These are phyloP conservation scores for Pantherophis vulpinus DNA, from an alignment of 2,797 vertebrate species.

Conservation along the genomic window DNA sequence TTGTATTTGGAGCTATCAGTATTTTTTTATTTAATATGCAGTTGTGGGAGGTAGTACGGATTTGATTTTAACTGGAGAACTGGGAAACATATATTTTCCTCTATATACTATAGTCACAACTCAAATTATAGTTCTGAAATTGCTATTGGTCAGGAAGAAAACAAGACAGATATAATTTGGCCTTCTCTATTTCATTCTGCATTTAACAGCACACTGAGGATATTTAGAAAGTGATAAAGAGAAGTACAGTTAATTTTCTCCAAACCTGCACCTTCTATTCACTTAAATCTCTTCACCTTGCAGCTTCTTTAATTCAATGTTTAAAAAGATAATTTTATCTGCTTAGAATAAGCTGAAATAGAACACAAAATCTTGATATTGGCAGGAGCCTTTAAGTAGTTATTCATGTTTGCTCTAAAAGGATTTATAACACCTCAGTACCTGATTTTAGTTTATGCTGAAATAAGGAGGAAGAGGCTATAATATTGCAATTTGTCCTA, in stretches of 20 bases:
- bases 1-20: neutral
- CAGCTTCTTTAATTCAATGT: neutral
- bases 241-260: neutral
- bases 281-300: neutral
- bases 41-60: neutral
- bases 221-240: neutral
- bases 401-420: neutral
- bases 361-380: neutral
- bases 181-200: neutral
- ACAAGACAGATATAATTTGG: neutral
- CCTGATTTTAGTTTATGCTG: neutral
- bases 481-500: neutral
- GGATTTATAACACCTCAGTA: neutral
- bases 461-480: neutral
- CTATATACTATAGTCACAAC: neutral
- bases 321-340: neutral
- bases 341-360: constrained; percentile 11
- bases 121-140: neutral
- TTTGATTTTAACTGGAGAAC: neutral
- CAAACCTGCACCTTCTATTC: neutral
- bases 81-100: neutral
- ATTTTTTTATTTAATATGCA: neutral
- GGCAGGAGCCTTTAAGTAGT: neutral
- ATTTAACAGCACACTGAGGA: neutral
- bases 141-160: neutral